phyloP scores from a whole-genome alignment of 2,797 vertebrate genomes.

The Siniperca undulata region DNA sequence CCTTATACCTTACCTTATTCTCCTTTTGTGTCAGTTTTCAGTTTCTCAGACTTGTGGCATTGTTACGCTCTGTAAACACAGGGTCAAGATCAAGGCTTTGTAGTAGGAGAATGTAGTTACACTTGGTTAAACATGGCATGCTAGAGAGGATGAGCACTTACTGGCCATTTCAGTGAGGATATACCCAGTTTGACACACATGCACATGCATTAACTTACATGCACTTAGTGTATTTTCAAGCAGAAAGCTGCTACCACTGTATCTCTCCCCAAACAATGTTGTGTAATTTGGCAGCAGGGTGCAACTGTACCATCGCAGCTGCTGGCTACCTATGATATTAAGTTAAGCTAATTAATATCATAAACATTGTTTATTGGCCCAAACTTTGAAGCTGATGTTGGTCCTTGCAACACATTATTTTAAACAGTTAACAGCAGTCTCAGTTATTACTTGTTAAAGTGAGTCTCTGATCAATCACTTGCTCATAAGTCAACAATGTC shows the following conservation, averaged over 20 bases:
- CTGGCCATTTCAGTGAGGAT: slow-evolving; percentile 28
- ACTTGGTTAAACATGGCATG: slow-evolving; percentile 35
- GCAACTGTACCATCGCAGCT: not conserved
- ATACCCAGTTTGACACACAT: slow-evolving; percentile 15
- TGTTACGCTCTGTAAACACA: slow-evolving; percentile 20
- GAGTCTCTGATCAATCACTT: not conserved
- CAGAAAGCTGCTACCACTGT: not conserved
- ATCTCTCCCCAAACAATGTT: not conserved
- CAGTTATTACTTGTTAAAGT: not conserved
- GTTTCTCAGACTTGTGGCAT: not conserved
- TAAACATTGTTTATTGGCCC: not conserved
- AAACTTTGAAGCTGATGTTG: slow-evolving; percentile 8
- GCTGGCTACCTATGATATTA: not conserved
- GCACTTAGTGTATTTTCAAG: slow-evolving; percentile 24
- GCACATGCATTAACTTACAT: slow-evolving; percentile 18
- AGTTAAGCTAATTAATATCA: not conserved
- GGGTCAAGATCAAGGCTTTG: slow-evolving; percentile 14
- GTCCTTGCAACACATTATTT: no score
- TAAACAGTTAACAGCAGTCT: not conserved
- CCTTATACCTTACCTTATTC: not conserved
- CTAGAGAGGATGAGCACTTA: slow-evolving; percentile 26
- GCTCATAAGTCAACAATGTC: not conserved
- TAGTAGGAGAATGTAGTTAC: slow-evolving; percentile 12
- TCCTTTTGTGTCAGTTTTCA: not conserved
- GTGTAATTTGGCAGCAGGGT: not conserved